Evolutionary conservation across 2,113 vertebrate species (phyloP).

Genomic region (Oryctolagus cuniculus): DNA sequence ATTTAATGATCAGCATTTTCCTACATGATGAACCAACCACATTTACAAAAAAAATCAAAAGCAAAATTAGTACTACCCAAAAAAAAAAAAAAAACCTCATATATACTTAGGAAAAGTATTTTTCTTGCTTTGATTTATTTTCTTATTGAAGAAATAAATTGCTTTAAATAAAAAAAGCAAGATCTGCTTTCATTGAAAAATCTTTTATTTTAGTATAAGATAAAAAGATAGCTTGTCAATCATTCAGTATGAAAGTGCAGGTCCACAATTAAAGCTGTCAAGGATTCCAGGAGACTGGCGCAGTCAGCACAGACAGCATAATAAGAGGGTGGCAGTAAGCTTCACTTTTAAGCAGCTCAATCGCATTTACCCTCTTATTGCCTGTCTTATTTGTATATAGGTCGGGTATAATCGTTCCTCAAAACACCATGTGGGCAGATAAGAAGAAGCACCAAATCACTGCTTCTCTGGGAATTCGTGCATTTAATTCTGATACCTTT

Average conservation of each 20-base stretch:
- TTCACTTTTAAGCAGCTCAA: constrained; percentile 20
- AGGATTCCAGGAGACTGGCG: background rate
- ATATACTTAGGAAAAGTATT: background rate
- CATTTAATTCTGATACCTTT: constrained; percentile 16
- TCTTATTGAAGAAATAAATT: background rate
- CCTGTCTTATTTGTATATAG: constrained; percentile 26
- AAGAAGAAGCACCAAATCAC: constrained; percentile 21
- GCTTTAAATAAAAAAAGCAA: constrained; percentile 39
- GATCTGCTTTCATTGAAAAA: constrained; percentile 18
- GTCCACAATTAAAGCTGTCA: constrained; percentile 37
- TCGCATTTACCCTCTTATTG: constrained; percentile 22
- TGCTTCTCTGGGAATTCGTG: background rate
- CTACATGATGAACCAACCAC: background rate
- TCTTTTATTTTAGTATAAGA: constrained; percentile 65
- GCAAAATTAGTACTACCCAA: constrained; percentile 57
- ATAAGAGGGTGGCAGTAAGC: background rate
- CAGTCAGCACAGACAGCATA: constrained; percentile 43
- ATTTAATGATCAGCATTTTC: constrained; percentile 11
- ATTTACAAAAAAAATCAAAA: constrained; percentile 63
- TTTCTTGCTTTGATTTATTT: constrained; percentile 66
- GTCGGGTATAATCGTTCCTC: constrained; percentile 56
- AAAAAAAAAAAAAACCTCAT: constrained; percentile 49
- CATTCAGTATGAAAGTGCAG: background rate
- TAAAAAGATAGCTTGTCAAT: constrained; percentile 28
- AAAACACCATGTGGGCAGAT: background rate